Evolutionary conservation across 1,140 invertebrate species (phyloP).

Genomic region (Zaprionus gabonicus): DNA sequence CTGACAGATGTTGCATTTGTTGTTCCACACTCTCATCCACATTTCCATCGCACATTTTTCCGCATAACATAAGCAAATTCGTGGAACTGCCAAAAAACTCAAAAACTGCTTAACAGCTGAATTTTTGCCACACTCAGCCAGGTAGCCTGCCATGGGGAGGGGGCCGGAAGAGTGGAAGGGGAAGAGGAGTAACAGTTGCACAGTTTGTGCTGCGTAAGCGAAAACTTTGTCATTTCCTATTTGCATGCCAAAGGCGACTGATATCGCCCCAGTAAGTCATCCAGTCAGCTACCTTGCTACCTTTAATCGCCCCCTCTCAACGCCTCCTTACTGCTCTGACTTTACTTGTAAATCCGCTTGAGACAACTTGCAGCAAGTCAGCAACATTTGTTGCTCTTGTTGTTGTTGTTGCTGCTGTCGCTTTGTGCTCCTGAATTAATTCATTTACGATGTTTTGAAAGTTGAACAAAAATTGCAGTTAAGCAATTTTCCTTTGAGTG

Average conservation of each 20-base stretch:
- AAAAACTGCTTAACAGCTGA: constrained; percentile 30
- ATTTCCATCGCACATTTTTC: constrained; percentile 11
- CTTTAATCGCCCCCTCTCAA: background rate
- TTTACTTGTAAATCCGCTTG: constrained; percentile 17
- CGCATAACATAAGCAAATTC: constrained; percentile 59
- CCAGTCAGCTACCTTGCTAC: background rate
- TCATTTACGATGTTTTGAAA: constrained; percentile 61
- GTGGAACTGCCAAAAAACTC: constrained; percentile 32
- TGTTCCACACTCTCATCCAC: constrained; percentile 2
- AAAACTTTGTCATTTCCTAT: constrained; percentile 33
- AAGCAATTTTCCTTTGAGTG: constrained; percentile 63
- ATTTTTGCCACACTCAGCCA: constrained; percentile 10
- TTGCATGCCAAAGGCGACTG: constrained; percentile 23
- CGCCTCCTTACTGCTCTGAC: background rate
- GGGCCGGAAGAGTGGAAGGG: too few species aligned
- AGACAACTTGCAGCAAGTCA: constrained; percentile 38
- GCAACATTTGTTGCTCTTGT: constrained; percentile 10
- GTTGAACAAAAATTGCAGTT: constrained; percentile 58
- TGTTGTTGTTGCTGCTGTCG: background rate
- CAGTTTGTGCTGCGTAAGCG: constrained; percentile 42
- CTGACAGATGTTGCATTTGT: constrained; percentile 71
- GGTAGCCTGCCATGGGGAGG: background rate
- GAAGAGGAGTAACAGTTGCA: background rate
- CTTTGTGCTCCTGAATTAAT: constrained; percentile 58
- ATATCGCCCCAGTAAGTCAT: background rate